phyloP scores from a whole-genome alignment of 1,140 invertebrate species.

The Camponotus pennsylvanicus region DNA sequence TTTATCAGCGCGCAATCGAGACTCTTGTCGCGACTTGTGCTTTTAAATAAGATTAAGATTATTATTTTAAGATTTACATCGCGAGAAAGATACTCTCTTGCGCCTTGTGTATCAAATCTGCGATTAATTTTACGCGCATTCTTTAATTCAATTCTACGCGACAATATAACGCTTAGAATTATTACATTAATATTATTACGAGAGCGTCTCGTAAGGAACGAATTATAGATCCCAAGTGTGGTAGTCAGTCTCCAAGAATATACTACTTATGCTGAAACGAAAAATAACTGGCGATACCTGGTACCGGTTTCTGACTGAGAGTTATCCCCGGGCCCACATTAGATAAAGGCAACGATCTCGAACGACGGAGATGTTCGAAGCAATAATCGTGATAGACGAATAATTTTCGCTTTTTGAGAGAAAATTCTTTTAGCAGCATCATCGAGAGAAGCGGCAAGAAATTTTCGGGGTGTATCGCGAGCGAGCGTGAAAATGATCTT shows the following conservation, averaged over 20 bases:
- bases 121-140: neutral
- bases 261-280: too few relatives aligned
- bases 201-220: neutral
- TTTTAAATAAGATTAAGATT: conserved; percentile 17
- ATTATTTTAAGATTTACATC: conserved; percentile 4
- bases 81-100: neutral
- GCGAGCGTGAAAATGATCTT: neutral
- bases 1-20: neutral
- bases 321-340: neutral
- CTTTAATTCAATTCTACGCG: neutral
- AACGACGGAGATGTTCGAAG: conserved; percentile 8
- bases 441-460: conserved; percentile 17
- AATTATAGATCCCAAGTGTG: neutral
- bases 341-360: neutral
- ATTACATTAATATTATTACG: neutral
- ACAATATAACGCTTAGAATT: neutral
- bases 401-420: neutral
- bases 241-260: too few relatives aligned
- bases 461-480: neutral
- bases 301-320: neutral
- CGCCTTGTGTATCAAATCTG: neutral
- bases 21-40: neutral
- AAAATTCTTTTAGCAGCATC: neutral
- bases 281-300: neutral
- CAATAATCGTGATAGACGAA: neutral